Conservation (phyloP, 2,797 vertebrate species). For the Phalanger gymnotis region DNA sequence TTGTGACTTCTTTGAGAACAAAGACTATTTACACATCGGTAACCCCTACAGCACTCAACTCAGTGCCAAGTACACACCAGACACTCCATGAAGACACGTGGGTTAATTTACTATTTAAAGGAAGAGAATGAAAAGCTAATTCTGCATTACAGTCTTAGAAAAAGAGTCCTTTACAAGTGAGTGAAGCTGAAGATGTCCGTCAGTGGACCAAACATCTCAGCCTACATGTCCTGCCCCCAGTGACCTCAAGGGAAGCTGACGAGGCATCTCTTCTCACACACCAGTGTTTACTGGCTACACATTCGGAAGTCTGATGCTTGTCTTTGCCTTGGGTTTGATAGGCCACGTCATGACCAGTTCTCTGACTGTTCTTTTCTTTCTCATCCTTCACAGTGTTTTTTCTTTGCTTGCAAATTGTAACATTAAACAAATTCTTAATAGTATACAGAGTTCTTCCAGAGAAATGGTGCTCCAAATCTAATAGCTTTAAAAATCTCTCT, state of each 20-base stretch:
- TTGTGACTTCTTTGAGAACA: neutral
- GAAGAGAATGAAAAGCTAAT: neutral
- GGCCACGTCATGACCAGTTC: neutral
- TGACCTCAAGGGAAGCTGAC: neutral
- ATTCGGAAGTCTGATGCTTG: neutral
- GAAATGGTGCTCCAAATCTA: neutral
- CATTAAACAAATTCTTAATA: neutral
- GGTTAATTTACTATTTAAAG: neutral
- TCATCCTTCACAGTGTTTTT: neutral
- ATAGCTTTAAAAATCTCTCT: neutral
- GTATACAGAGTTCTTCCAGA: slow-evolving; percentile 12
- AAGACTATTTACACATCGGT: neutral
- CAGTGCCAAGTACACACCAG: neutral
- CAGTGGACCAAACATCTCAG: neutral
- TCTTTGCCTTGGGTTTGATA: neutral
- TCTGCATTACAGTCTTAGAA: neutral
- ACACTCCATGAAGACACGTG: neutral
- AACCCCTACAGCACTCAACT: neutral
- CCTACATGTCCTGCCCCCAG: neutral
- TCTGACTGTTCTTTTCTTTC: neutral
- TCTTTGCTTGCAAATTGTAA: slow-evolving; percentile 6
- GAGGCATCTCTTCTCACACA: too few species aligned
- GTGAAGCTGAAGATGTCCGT: neutral
- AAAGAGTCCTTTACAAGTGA: neutral
- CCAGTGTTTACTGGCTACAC: neutral